These are phyloP conservation scores for Euplagia quadripunctaria DNA, from an alignment of 2,888 invertebrate genomes.

Conservation along the genomic window DNA sequence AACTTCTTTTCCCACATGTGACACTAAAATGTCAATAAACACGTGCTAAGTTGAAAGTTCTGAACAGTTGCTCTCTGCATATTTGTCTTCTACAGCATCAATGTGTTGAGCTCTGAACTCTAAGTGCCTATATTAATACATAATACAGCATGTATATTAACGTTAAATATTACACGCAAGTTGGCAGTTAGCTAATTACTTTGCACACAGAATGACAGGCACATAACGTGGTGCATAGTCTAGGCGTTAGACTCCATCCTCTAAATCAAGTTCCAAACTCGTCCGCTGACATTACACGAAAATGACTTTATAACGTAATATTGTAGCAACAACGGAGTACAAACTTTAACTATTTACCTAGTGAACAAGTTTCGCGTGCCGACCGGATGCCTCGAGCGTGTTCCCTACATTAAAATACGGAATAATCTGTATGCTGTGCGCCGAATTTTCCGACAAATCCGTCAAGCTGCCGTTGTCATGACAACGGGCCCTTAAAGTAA, in stretches of 20 bases:
- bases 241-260: conserved; percentile 37
- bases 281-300: conserved; percentile 63
- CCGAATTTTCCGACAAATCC: conserved; percentile 77
- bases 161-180: not conserved
- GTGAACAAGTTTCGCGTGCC: conserved; percentile 76
- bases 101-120: not conserved
- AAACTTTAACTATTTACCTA: conserved; percentile 81
- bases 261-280: conserved; percentile 68
- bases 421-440: conserved; percentile 72
- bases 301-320: conserved; percentile 76
- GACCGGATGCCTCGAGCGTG: conserved; percentile 69
- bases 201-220: not conserved
- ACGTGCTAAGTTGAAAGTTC: not conserved
- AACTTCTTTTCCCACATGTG: no score
- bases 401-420: conserved; percentile 58
- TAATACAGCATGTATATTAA: not conserved
- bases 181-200: conserved; percentile 15
- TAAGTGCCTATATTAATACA: not conserved
- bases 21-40: not conserved
- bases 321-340: conserved; percentile 57
- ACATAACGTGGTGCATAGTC: conserved; percentile 20
- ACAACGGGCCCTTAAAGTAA: conserved; percentile 70
- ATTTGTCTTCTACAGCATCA: no score
- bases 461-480: conserved; percentile 71
- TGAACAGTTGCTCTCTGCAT: no score